A percentile compares a stretch with the other conserved stretches of the same genome.
Evolutionary conservation across 2,797 vertebrate species (phyloP).

Genomic region (Dipus sagitta): DNA sequence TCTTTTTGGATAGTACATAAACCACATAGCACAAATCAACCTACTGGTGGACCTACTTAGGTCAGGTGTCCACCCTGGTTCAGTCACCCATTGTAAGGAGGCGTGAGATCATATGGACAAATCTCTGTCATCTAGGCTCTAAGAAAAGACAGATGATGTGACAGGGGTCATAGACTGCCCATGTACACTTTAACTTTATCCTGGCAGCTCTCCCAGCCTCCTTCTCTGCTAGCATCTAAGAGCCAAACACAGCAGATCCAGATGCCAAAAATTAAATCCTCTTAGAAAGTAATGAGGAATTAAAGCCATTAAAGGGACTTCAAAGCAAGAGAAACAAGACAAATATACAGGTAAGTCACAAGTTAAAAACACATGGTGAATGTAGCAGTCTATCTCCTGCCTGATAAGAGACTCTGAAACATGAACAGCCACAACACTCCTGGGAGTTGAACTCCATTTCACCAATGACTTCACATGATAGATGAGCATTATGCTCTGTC

Average conservation of each 20-base stretch:
- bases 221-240: neutral
- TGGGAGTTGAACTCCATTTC: neutral
- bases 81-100: neutral
- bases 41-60: neutral
- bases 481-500: neutral
- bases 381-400: neutral
- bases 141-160: neutral
- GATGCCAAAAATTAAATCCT: constrained; percentile 49
- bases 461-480: neutral
- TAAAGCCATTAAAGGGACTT: constrained; percentile 64
- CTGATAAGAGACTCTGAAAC: constrained; percentile 41
- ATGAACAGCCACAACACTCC: neutral
- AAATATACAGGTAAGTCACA: constrained; percentile 32
- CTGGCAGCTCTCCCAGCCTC: neutral
- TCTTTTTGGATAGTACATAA: neutral
- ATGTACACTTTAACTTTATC: neutral
- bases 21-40: neutral
- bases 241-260: neutral
- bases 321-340: constrained; percentile 53
- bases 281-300: constrained; percentile 27
- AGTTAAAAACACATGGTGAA: neutral
- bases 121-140: neutral
- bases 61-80: neutral
- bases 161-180: neutral
- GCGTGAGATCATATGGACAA: neutral